Evolutionary conservation across 2,797 vertebrate species (phyloP), one percentile per base, ranked within the genome.

Genomic region (Limnodromus scolopaceus): DNA sequence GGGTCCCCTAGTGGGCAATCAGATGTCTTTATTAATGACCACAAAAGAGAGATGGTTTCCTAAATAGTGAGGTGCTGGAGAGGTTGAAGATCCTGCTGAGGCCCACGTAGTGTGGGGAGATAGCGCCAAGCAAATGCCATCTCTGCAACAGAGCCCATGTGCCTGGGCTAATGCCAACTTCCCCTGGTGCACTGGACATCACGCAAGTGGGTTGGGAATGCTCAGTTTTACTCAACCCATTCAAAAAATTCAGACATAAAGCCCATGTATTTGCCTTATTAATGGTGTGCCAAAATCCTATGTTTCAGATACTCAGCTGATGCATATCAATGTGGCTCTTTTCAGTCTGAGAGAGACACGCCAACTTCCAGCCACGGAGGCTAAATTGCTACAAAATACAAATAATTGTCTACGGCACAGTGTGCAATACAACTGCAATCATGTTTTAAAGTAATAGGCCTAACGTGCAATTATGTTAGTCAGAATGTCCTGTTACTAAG

Each of bases 71-170:
- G 10, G 27, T 27, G 30, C 61, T 87, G 64, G 46, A 48, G 58
- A 69, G 51, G 43, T 0, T 64, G 80, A 51, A 48, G 54, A 43
- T 84, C 80, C 83, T 1, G 1, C 43, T 45, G 87, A 75, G 76
- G 39, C 65, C 65, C 85, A 38, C 0, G 0, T 2, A 25, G 39
- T 5, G 10, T 10, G 34, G 48, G 7, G 48, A 68, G 79, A 18
- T 20, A 53, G 38, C 1, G 4, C 83, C 85, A 57, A 60, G 72
- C 39, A 58, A 78, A 76, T 27, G 11, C 74, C 13, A 0, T 15
- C 18, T 38, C 17, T 91, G 38, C 64, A 39, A 1, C 0, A 0
- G 12, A 81, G 6, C 45, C 55, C n/a, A 0, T 16, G 27, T 9
- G 34, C 46, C 43, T 91, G 87, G 51, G 58, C 43, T 20, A n/a